A percentile compares a stretch with the other conserved stretches of the same genome.
These are phyloP conservation scores for Parnassius mnemosyne DNA, from an alignment of 2,888 invertebrate genomes.

Conservation along the genomic window DNA sequence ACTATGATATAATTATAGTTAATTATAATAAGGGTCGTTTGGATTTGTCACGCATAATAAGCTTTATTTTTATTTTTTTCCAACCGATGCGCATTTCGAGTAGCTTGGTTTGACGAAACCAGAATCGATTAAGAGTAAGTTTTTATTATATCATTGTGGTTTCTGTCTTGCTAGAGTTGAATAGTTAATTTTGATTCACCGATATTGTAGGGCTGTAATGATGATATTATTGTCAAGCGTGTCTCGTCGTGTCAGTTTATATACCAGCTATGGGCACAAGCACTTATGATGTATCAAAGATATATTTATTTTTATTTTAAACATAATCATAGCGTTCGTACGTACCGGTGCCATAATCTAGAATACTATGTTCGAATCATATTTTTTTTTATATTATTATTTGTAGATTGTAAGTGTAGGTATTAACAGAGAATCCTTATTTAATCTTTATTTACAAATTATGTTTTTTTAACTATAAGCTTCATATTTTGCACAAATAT, in stretches of 20 bases:
- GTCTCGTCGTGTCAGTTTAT: too few relatives aligned
- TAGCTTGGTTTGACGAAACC: constrained; percentile 1
- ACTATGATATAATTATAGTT: constrained; percentile 9
- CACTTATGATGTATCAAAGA: too few relatives aligned
- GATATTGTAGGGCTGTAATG: too few relatives aligned
- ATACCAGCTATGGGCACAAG: too few relatives aligned
- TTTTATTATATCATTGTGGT: background rate
- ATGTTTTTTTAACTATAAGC: background rate
- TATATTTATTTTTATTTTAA: too few relatives aligned
- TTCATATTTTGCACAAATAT: constrained; percentile 1
- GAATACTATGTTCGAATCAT: constrained; percentile 4
- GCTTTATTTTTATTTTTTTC: background rate
- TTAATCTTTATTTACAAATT: background rate
- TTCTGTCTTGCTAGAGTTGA: background rate
- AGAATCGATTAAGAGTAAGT: background rate
- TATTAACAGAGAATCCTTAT: background rate
- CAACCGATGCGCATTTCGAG: background rate
- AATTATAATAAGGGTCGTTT: background rate
- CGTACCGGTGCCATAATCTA: constrained; percentile 15
- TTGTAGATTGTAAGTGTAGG: background rate
- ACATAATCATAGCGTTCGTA: background rate
- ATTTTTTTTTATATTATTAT: constrained; percentile 3
- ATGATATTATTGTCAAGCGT: too few relatives aligned
- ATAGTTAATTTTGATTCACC: too few relatives aligned
- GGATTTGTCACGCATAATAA: background rate